Conservation (phyloP, 2,797 vertebrate genomes). For the Cossypha heuglini region DNA sequence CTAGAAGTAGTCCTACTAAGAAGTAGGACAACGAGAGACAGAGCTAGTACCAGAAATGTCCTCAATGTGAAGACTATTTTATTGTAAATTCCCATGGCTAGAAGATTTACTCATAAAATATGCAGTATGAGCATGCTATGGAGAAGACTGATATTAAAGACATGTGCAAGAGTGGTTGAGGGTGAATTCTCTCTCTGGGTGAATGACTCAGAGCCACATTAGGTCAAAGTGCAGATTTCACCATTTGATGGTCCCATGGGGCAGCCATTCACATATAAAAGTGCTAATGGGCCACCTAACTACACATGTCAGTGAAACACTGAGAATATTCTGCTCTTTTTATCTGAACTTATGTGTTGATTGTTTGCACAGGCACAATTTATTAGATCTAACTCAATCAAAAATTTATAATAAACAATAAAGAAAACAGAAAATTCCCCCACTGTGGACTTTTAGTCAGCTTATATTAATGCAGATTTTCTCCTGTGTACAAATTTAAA, state of each 20-base stretch:
- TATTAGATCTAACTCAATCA: background rate
- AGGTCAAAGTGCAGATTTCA: background rate
- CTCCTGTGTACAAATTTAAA: background rate
- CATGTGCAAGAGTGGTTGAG: background rate
- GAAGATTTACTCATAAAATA: slow-evolving; percentile 26
- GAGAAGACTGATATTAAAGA: background rate
- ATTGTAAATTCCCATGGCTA: slow-evolving; percentile 16
- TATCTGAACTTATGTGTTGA: background rate
- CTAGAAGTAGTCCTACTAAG: background rate
- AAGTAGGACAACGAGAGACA: background rate
- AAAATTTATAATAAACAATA: background rate
- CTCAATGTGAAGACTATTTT: background rate
- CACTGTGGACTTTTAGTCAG: background rate
- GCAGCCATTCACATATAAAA: background rate
- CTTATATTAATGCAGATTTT: background rate
- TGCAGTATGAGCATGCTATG: background rate
- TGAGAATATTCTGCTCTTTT: background rate
- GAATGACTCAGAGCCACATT: background rate
- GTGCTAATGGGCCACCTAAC: background rate
- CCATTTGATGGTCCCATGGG: background rate
- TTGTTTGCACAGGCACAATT: background rate
- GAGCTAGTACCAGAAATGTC: background rate
- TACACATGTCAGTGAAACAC: background rate
- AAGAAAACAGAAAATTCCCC: background rate
- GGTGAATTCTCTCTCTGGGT: background rate